Evolutionary conservation across 2,113 vertebrate species (phyloP).

Genomic region (Acinonyx jubatus): DNA sequence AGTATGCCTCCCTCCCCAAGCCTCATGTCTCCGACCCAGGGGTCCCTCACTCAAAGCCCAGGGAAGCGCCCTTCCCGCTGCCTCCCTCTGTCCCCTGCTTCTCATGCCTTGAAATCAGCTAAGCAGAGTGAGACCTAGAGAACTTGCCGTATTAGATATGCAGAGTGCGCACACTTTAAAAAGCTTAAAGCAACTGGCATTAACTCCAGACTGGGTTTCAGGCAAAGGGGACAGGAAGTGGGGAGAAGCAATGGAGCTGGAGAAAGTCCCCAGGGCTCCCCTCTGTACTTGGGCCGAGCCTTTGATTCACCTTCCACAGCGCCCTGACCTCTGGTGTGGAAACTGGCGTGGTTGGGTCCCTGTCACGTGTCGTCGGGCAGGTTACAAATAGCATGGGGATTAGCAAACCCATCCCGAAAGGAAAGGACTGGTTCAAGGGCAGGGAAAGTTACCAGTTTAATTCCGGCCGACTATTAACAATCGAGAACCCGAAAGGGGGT

Average conservation of each 20-base stretch:
- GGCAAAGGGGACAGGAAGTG: not conserved
- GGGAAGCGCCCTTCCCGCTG: not conserved
- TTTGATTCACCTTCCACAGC: constrained; percentile 34
- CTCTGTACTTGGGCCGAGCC: not conserved
- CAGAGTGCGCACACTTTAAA: not conserved
- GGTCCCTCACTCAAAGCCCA: not conserved
- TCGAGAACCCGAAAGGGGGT: not conserved
- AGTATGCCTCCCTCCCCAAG: fast-evolving
- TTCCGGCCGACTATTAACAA: not conserved
- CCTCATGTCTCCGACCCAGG: not conserved
- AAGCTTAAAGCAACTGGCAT: not conserved
- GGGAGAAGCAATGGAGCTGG: not conserved
- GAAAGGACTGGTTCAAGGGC: constrained; percentile 62
- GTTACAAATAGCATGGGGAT: constrained; percentile 61
- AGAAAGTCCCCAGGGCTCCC: not conserved
- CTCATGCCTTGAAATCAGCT: not conserved
- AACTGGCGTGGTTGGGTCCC: constrained; percentile 10
- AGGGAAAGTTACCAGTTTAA: constrained; percentile 56
- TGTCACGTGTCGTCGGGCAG: constrained; percentile 53
- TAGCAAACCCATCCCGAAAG: constrained; percentile 32
- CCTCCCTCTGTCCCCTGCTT: not conserved
- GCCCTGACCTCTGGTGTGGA: constrained; percentile 53
- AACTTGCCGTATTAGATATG: not conserved
- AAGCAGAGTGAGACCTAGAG: not conserved
- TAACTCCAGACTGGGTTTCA: not conserved